These are phyloP conservation scores for Chalcis sispes DNA, from an alignment of 2,888 invertebrate species.

Conservation along the genomic window DNA sequence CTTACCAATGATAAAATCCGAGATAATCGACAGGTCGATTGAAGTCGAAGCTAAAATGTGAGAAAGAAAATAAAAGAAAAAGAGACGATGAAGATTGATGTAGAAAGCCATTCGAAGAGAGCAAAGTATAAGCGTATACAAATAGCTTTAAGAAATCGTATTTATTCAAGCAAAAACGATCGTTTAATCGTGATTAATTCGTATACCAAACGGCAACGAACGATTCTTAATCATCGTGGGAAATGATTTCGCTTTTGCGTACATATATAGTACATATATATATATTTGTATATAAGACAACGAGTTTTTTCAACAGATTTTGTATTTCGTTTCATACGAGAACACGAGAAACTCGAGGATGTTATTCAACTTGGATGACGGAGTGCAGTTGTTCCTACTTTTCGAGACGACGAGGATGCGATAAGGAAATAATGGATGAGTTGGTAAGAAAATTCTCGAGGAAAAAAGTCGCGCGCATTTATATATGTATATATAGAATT, in stretches of 20 bases:
- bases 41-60: background rate
- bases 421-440: slow-evolving; percentile 48
- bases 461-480: no score
- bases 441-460: slow-evolving; percentile 5
- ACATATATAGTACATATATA: background rate
- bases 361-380: slow-evolving; percentile 48
- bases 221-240: slow-evolving; percentile 45
- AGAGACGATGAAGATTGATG: slow-evolving; percentile 50
- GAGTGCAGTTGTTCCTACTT: slow-evolving; percentile 38
- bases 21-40: slow-evolving; percentile 30
- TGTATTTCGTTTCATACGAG: background rate
- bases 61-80: background rate
- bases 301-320: no score
- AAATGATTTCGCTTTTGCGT: slow-evolving; percentile 38
- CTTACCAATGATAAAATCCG: slow-evolving; percentile 19
- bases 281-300: slow-evolving; percentile 22
- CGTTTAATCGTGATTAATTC: slow-evolving; percentile 51
- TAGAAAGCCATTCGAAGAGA: slow-evolving; percentile 24
- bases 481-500: no score
- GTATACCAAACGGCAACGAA: background rate
- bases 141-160: slow-evolving; percentile 29
- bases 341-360: slow-evolving; percentile 15
- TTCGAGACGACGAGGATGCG: slow-evolving; percentile 16
- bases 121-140: slow-evolving; percentile 33
- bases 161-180: slow-evolving; percentile 15